A percentile compares a stretch with the other conserved stretches of the same genome.
Evolutionary conservation across 1,140 invertebrate species (phyloP).

Genomic region (Conus betulinus): DNA sequence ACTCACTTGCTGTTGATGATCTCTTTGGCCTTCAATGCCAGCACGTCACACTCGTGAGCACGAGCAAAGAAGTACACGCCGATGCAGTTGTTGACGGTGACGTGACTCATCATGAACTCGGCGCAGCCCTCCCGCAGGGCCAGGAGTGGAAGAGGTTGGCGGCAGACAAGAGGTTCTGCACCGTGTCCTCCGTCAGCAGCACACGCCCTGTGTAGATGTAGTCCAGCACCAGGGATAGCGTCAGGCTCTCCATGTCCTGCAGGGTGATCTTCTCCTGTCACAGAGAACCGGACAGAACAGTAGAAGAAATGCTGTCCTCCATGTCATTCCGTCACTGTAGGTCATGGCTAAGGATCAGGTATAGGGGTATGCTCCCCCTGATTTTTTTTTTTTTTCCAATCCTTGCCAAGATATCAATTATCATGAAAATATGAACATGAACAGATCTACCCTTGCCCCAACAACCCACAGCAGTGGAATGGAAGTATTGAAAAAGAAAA

Average conservation of each 20-base stretch:
- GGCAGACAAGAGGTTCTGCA: constrained; percentile 79
- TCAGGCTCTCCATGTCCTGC: constrained; percentile 78
- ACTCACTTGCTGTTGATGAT: constrained; percentile 67
- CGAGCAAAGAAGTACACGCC: constrained; percentile 74
- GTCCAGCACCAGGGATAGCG: constrained; percentile 77
- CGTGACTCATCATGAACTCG: constrained; percentile 73
- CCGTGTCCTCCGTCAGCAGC: constrained; percentile 78
- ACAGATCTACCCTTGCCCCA: too few species aligned
- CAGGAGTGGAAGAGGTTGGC: constrained; percentile 79
- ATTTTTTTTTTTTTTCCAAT: too few species aligned
- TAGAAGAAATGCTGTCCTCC: too few species aligned
- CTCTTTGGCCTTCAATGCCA: constrained; percentile 71
- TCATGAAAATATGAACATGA: too few species aligned
- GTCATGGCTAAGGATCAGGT: too few species aligned
- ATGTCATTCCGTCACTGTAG: too few species aligned
- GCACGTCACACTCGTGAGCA: constrained; percentile 68
- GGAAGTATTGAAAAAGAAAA: too few species aligned
- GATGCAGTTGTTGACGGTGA: constrained; percentile 72
- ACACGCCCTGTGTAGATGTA: constrained; percentile 80
- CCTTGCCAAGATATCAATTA: too few species aligned
- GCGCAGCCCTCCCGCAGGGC: constrained; percentile 70
- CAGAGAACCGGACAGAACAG: too few species aligned
- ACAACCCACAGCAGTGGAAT: too few species aligned
- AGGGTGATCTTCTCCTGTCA: constrained; percentile 76
- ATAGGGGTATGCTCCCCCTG: too few species aligned